A percentile compares a stretch with the other conserved stretches of the same genome.
These are phyloP conservation scores for Panurus biarmicus DNA, from an alignment of 2,113 vertebrate genomes.

Conservation along the genomic window DNA sequence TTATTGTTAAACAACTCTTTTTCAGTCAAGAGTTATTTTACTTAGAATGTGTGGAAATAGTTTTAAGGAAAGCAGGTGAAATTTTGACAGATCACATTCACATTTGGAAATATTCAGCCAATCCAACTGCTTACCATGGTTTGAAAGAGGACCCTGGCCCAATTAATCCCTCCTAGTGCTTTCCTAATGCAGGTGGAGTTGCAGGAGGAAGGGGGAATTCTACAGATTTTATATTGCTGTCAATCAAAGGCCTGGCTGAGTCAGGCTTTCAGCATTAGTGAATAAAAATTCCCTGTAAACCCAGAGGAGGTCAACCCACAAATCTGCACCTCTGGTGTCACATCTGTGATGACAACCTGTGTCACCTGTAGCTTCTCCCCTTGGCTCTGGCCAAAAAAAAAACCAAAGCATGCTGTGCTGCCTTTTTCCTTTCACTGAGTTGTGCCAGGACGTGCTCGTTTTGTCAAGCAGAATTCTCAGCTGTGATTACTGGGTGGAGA, in stretches of 20 bases:
- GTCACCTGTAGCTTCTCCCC: background rate
- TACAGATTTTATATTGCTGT: background rate
- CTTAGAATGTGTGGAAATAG: background rate
- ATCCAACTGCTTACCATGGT: background rate
- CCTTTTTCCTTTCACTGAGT: background rate
- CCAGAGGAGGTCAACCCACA: rapidly evolving
- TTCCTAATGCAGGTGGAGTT: background rate
- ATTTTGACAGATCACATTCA: background rate
- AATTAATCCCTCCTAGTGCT: background rate
- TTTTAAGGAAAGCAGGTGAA: background rate
- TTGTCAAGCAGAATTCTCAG: no score
- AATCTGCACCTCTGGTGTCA: background rate
- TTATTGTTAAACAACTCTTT: background rate
- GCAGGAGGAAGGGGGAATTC: background rate
- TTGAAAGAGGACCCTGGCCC: background rate
- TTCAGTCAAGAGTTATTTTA: background rate
- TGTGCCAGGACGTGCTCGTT: background rate
- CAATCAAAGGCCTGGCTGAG: background rate
- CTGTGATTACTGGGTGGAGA: background rate
- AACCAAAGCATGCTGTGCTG: rapidly evolving
- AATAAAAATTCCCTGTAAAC: background rate
- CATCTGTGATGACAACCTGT: rapidly evolving
- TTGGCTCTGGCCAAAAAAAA: background rate
- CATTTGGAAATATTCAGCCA: background rate
- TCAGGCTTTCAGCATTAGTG: background rate